Percentiles rank a stretch among this genome's conserved stretches.
phyloP scores from a whole-genome alignment of 2,797 vertebrate genomes.

The Hybognathus amarus region DNA sequence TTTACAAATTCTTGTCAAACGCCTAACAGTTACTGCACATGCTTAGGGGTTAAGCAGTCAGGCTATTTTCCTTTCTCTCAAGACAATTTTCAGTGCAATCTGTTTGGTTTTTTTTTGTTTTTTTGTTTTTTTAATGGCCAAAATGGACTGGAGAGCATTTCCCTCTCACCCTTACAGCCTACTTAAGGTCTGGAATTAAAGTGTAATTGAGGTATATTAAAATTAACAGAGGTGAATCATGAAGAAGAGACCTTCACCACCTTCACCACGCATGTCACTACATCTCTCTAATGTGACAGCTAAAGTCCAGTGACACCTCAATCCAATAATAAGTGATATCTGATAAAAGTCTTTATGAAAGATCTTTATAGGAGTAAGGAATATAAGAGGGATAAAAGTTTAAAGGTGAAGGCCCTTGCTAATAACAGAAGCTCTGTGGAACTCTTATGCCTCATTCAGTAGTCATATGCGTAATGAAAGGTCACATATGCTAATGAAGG shows the following conservation, averaged over 20 bases:
- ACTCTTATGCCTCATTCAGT: slow-evolving; percentile 68
- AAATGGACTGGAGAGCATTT: neutral
- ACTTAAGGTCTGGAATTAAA: neutral
- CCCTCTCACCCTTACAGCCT: neutral
- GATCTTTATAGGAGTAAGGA: neutral
- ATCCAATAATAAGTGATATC: slow-evolving; percentile 12
- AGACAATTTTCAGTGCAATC: neutral
- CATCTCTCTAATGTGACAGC: slow-evolving; percentile 49
- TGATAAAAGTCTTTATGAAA: neutral
- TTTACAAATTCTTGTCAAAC: neutral
- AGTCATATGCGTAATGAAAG: slow-evolving; percentile 58
- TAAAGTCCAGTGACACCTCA: slow-evolving; percentile 7
- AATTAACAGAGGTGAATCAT: neutral
- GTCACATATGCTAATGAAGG: slow-evolving; percentile 60
- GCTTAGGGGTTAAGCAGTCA: neutral
- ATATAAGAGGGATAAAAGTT: slow-evolving; percentile 64
- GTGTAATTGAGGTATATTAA: neutral
- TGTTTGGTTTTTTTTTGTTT: neutral
- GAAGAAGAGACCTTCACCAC: neutral
- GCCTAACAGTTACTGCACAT: neutral
- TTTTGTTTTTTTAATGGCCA: neutral
- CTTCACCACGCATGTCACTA: neutral
- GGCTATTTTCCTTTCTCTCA: neutral
- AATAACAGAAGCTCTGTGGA: slow-evolving; percentile 73
- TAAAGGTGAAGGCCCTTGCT: slow-evolving; percentile 80